Percentiles rank a stretch among this genome's conserved stretches.
phyloP scores from a whole-genome alignment of 2,888 invertebrate species.

The Drosophila mimetica region DNA sequence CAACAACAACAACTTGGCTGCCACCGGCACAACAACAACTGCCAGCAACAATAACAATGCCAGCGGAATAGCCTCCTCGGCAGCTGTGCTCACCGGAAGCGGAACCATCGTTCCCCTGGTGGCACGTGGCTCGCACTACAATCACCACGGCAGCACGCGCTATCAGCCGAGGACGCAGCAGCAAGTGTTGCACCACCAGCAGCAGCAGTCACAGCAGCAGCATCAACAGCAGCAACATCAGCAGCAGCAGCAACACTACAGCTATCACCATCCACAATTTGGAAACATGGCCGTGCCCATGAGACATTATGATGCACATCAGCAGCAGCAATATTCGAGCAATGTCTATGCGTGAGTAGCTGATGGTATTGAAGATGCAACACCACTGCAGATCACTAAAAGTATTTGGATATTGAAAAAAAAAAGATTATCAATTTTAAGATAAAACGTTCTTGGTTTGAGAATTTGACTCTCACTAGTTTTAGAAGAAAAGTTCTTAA shows the following conservation, averaged over 20 bases:
- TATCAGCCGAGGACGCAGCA: constrained; percentile 50
- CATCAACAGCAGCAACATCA: constrained; percentile 49
- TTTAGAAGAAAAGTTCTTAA: no score
- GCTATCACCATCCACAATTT: constrained; percentile 83
- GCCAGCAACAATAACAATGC: constrained; percentile 70
- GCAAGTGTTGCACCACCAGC: constrained; percentile 50
- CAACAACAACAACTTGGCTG: constrained; percentile 52
- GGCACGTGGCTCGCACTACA: constrained; percentile 61
- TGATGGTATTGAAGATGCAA: neutral
- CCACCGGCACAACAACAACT: constrained; percentile 47
- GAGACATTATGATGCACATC: constrained; percentile 69
- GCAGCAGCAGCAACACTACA: constrained; percentile 65
- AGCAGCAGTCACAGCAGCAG: constrained; percentile 49
- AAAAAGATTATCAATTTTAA: no score
- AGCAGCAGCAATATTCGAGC: constrained; percentile 59
- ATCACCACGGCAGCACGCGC: constrained; percentile 54
- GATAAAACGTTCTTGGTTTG: no score
- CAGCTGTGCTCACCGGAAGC: constrained; percentile 70
- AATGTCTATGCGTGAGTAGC: constrained; percentile 67
- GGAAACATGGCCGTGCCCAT: constrained; percentile 83
- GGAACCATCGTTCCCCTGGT: constrained; percentile 69
- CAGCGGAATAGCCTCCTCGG: constrained; percentile 63
- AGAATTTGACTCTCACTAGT: no score
- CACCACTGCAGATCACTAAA: neutral
- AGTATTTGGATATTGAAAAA: no score